Evolutionary conservation across 2,888 invertebrate genomes (phyloP).

Genomic region (Tanaodytes sp.): DNA sequence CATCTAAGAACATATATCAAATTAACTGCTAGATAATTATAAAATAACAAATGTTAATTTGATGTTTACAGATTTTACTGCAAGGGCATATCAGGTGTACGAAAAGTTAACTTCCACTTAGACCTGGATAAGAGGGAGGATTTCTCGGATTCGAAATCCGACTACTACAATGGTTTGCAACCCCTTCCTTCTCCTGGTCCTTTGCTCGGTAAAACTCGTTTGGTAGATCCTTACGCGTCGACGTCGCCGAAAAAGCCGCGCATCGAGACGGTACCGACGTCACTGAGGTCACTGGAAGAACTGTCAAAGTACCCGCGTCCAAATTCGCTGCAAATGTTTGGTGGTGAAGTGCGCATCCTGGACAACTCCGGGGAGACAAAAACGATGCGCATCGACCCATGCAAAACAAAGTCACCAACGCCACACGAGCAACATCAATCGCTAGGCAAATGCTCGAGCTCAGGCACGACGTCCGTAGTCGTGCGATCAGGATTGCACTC

Average conservation of each 20-base stretch:
- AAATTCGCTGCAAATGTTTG: slow-evolving; percentile 81
- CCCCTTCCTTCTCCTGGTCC: slow-evolving; percentile 89
- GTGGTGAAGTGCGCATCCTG: slow-evolving; percentile 84
- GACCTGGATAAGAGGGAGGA: slow-evolving; percentile 64
- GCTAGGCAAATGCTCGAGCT: slow-evolving; percentile 59
- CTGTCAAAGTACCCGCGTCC: slow-evolving; percentile 76
- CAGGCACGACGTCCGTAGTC: slow-evolving; percentile 81
- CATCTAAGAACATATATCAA: no score
- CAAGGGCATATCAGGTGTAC: slow-evolving; percentile 76
- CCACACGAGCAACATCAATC: slow-evolving; percentile 58
- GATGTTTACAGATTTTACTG: slow-evolving; percentile 79
- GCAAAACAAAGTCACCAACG: slow-evolving; percentile 74
- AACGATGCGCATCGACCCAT: slow-evolving; percentile 80
- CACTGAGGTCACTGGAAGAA: slow-evolving; percentile 76
- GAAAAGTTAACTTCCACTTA: slow-evolving; percentile 62
- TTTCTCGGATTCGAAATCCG: slow-evolving; percentile 60
- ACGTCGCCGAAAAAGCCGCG: slow-evolving; percentile 74
- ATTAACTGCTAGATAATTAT: no score
- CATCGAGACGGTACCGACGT: slow-evolving; percentile 74
- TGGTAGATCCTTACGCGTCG: slow-evolving; percentile 80
- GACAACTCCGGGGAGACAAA: slow-evolving; percentile 81
- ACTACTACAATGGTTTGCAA: slow-evolving; percentile 64
- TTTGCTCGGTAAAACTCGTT: slow-evolving; percentile 84
- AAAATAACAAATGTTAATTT: no score
- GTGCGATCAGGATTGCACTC: slow-evolving; percentile 86